Base-by-base conservation (phyloP, 2,797 vertebrate species). In the Pempheris klunzingeri region DNA sequence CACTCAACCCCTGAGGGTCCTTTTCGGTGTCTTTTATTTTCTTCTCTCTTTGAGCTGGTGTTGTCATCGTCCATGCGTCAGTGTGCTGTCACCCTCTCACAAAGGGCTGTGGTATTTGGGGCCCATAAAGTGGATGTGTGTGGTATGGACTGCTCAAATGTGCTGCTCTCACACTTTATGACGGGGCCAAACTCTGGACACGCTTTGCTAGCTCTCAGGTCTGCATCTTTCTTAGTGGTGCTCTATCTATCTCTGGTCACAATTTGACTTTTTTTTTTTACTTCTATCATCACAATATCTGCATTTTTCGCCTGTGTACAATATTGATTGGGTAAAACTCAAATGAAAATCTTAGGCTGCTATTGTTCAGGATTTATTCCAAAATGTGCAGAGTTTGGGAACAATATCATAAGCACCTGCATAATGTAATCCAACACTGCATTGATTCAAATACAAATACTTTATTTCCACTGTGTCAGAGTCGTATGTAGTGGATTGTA, bases 91-190 rank as follows among this genome's bases (percentile, higher is more conserved):
- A 87, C 80, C 79, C 66, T 84, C 78, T 91, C 86, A 75, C 84
- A 82, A 89, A 87, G 74, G 79, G 57, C 86, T 85, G 87, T 87
- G 90, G 90, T 87, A 92, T 92, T 91, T 90, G 84, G 64, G 83
- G 84, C 78, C 73, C 36, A 49, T 88, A 65, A 90, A 87, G 81
- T 84, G 78, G 70, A 86, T 73, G 72, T 85, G 74, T 92, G 88
- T 87, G 88, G 78, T 69, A 74, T 18, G 60, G 60, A 59, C 57
- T 59, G 66, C 49, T 88, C 50, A 39, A 41, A 64, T 69, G 55
- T 0, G 15, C 83, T 73, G 86, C 77, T 80, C 68, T 78, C 84
- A 78, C 78, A 67, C 77, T 87, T 84, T 69, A 80, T 78, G 74
- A 64, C 74, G 39, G 38, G 60, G 67, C 66, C 70, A 62, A 71